These are phyloP conservation scores for Nomada flava DNA, from an alignment of 2,888 invertebrate genomes.

Conservation along the genomic window DNA sequence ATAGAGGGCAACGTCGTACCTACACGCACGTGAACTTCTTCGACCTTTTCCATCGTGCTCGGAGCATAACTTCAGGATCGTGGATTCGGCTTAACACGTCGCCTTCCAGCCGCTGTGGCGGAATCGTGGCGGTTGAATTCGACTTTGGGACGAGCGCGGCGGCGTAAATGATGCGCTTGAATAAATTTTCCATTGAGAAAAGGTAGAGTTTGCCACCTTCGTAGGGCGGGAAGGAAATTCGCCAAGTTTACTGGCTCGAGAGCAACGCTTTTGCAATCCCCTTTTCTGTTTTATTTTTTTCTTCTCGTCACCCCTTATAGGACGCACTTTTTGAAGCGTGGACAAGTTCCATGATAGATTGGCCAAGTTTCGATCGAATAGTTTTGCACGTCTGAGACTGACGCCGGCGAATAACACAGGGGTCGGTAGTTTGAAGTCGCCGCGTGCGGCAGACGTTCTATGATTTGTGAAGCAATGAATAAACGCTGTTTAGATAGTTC, in stretches of 20 bases:
- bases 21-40: conserved; percentile 41
- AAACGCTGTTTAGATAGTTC: neutral
- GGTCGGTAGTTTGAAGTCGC: neutral
- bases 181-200: conserved; percentile 15
- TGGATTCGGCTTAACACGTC: conserved; percentile 15
- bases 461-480: neutral
- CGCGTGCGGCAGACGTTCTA: neutral
- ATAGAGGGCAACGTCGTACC: conserved; percentile 18
- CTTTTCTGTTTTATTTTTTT: neutral
- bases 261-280: neutral
- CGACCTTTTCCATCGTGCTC: conserved; percentile 22
- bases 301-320: no score
- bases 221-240: neutral
- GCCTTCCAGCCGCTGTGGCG: neutral
- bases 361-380: conserved; percentile 9
- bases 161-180: conserved; percentile 24
- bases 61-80: conserved; percentile 30
- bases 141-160: neutral
- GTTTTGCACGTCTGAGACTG: conserved; percentile 4
- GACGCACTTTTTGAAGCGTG: conserved; percentile 4
- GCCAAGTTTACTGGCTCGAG: conserved; percentile 7
- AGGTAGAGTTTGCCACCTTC: neutral
- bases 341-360: conserved; percentile 25
- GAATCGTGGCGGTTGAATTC: conserved; percentile 6
- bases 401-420: neutral